These are phyloP conservation scores for Misgurnus mizolepis DNA, from an alignment of 2,113 vertebrate species.

Conservation along the genomic window DNA sequence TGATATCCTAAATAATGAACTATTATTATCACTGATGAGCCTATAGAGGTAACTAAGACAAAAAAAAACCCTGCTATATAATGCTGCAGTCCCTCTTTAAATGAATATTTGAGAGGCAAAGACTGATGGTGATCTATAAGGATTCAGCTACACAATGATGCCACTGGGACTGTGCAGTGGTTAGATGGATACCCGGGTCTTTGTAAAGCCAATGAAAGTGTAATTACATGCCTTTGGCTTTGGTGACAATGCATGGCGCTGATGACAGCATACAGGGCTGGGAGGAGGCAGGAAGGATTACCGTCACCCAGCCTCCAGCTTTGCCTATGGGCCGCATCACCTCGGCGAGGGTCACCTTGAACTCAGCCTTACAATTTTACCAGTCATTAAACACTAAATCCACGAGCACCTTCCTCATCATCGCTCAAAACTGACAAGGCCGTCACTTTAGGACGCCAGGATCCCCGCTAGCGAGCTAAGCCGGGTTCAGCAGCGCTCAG, in stretches of 20 bases:
- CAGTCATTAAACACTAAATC: slow-evolving; percentile 81
- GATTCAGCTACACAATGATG: slow-evolving; percentile 51
- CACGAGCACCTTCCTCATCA: slow-evolving; percentile 61
- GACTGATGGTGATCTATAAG: slow-evolving; percentile 64
- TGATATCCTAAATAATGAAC: too few relatives aligned
- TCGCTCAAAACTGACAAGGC: slow-evolving; percentile 65
- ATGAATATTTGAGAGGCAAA: not conserved
- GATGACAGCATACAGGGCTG: slow-evolving; percentile 69
- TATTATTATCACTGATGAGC: too few relatives aligned
- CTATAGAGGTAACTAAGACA: too few relatives aligned
- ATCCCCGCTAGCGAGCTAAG: slow-evolving; percentile 11
- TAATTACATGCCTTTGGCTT: slow-evolving; percentile 74
- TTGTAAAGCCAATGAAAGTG: slow-evolving; percentile 74
- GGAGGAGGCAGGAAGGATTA: slow-evolving; percentile 73
- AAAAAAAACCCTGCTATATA: too few relatives aligned
- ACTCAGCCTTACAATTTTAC: slow-evolving; percentile 75
- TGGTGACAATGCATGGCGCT: slow-evolving; percentile 63
- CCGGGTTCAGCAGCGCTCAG: not conserved
- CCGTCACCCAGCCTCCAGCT: slow-evolving; percentile 67
- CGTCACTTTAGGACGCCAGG: slow-evolving; percentile 59
- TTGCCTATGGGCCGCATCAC: slow-evolving; percentile 59
- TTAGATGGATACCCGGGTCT: slow-evolving; percentile 72
- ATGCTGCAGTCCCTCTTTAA: not conserved
- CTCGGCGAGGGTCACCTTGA: slow-evolving; percentile 77
- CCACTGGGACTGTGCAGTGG: slow-evolving; percentile 54